A percentile compares a stretch with the other conserved stretches of the same genome.
phyloP scores from a whole-genome alignment of 37 sponge, comb jelly and placozoan species.

The Haliclona indistincta region DNA sequence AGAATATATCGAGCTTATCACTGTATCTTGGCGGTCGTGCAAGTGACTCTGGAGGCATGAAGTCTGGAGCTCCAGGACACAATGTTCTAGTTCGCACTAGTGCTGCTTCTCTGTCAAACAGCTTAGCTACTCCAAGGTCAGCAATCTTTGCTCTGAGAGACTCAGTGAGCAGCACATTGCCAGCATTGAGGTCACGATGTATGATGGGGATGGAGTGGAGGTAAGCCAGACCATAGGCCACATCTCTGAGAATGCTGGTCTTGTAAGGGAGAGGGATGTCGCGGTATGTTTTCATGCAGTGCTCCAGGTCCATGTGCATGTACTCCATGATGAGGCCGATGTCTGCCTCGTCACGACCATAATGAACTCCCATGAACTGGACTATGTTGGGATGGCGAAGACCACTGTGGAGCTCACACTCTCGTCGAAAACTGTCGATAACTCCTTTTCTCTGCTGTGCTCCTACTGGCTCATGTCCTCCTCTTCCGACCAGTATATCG shows the following conservation, averaged over 20 bases:
- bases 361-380: too few relatives aligned
- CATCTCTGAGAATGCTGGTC: constrained; percentile 32
- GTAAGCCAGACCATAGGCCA: constrained; percentile 49
- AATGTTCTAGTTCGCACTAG: constrained; percentile 13
- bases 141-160: constrained; percentile 44
- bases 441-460: too few relatives aligned
- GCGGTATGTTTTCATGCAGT: background rate
- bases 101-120: constrained; percentile 42
- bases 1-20: constrained; percentile 60
- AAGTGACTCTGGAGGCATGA: constrained; percentile 73
- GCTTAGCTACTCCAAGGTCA: constrained; percentile 61
- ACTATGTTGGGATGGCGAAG: too few relatives aligned
- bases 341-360: too few relatives aligned
- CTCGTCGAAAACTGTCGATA: too few relatives aligned
- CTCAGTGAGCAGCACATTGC: constrained; percentile 51
- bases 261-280: constrained; percentile 8
- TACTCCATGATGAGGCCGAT: too few relatives aligned
- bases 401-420: too few relatives aligned
- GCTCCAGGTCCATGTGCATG: too few relatives aligned
- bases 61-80: constrained; percentile 58
- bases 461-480: too few relatives aligned
- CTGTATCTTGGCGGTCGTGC: constrained; percentile 31
- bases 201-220: constrained; percentile 48
- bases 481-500: too few relatives aligned
- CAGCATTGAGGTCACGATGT: constrained; percentile 58